phyloP scores from a whole-genome alignment of 2,797 vertebrate species.

The Diglossa cyanea region DNA sequence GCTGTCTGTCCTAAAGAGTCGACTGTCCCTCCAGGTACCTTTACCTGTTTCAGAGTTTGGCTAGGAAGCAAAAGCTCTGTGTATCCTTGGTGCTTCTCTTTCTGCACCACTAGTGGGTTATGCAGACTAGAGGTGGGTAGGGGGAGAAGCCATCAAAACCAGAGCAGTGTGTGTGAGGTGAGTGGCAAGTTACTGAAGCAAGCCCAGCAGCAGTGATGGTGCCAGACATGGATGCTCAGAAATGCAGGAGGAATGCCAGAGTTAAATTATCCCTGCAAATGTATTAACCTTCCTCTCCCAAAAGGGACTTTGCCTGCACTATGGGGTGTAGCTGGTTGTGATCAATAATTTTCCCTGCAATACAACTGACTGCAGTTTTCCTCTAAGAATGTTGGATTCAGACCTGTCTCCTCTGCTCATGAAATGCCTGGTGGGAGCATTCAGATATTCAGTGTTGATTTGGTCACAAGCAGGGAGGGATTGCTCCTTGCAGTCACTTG shows the following conservation, averaged over 20 bases:
- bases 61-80: background rate
- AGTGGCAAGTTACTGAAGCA: background rate
- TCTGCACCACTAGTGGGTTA: background rate
- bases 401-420: background rate
- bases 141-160: background rate
- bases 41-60: background rate
- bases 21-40: background rate
- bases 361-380: background rate
- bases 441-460: background rate
- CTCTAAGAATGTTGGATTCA: background rate
- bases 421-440: background rate
- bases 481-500: slow-evolving; percentile 34
- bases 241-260: background rate
- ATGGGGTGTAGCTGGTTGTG: background rate
- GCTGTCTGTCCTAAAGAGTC: background rate
- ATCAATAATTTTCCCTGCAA: background rate
- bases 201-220: background rate
- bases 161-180: background rate
- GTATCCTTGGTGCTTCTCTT: background rate
- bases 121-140: background rate
- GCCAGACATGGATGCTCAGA: background rate
- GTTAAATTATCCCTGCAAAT: background rate
- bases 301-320: background rate
- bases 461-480: slow-evolving; percentile 10
- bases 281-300: background rate